phyloP scores from a whole-genome alignment of 1,140 invertebrate genomes.

The Drosophila insularis region DNA sequence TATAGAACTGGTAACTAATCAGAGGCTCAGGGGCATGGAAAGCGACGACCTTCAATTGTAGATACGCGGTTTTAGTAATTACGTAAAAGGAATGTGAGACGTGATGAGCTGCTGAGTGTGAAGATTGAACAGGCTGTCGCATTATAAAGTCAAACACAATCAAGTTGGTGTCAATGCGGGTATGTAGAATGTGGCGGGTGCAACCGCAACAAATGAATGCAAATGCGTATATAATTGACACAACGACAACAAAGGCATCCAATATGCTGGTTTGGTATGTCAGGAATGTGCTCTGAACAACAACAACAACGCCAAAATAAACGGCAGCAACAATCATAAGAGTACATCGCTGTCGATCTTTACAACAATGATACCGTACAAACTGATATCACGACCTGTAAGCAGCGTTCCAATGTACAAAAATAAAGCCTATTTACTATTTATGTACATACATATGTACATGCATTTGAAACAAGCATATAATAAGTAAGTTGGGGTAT shows the following conservation, averaged over 20 bases:
- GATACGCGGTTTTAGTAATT: constrained; percentile 34
- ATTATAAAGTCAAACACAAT: constrained; percentile 16
- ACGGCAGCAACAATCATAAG: constrained; percentile 24
- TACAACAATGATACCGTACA: background rate
- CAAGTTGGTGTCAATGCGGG: background rate
- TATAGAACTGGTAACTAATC: background rate
- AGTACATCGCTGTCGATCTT: background rate
- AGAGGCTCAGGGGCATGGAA: background rate
- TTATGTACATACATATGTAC: too few relatives aligned
- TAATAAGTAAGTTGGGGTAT: too few relatives aligned
- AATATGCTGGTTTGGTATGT: constrained; percentile 35
- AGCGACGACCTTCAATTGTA: constrained; percentile 24
- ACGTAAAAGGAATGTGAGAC: constrained; percentile 45
- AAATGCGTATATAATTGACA: constrained; percentile 62
- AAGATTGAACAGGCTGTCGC: background rate
- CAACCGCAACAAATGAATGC: constrained; percentile 46
- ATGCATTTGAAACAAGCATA: too few relatives aligned
- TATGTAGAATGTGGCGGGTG: background rate
- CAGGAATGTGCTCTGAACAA: constrained; percentile 36
- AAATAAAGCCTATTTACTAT: too few relatives aligned
- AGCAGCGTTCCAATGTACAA: too few relatives aligned
- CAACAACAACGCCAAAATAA: constrained; percentile 8
- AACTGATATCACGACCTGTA: background rate
- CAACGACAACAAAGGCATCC: constrained; percentile 27
- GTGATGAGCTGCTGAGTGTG: constrained; percentile 14